Evolutionary conservation across 2,888 invertebrate species (phyloP), one percentile per base, ranked within the genome.

Genomic region (Lithophane leautieri): DNA sequence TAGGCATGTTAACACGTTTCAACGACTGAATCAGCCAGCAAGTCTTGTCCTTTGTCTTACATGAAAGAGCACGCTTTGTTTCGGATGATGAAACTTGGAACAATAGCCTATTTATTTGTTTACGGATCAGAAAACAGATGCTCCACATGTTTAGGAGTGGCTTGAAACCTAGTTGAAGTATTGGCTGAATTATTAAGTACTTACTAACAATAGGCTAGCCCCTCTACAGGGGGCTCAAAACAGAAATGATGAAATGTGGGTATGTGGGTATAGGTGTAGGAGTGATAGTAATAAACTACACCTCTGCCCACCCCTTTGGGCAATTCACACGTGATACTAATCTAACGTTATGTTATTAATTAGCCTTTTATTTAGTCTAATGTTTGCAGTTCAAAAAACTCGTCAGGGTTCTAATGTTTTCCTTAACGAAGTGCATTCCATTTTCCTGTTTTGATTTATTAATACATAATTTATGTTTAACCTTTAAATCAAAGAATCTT

Each of bases 101-200:
- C 95, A 94, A 95, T 93, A 86, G 90, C 90, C 91, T 92, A 93
- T 93, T 93, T 93, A 90, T 92, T 90, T 92, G 90, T 94, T 93
- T 91, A 93, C 90, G 94, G 92, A 87, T 90, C 91, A 89, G 82
- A 88, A 86, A 82, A 82, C 87, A 89, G 85, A 86, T 86, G 85
- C 80, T 86, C 78, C 76, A 84, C 47, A 72, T 84, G 78, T 86
- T 76, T 83, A 83, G 91, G 90, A 86, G 91, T 87, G 88, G 79
- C 73, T 54, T 58, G 28, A 25, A 62, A 62, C n/a, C 44, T 61
- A 70, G 40, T 54, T 70, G 22, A n/a, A 54, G 50, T 66, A 34
- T 67, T 66, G 68, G 12, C 14, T 44, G 44, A 22, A 63, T 52
- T 54, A 52, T 63, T 54, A 65, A 73, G 66, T 22, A 42, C 72